Base-by-base conservation (phyloP, 1,140 invertebrate genomes). In the Pissodes strobi region DNA sequence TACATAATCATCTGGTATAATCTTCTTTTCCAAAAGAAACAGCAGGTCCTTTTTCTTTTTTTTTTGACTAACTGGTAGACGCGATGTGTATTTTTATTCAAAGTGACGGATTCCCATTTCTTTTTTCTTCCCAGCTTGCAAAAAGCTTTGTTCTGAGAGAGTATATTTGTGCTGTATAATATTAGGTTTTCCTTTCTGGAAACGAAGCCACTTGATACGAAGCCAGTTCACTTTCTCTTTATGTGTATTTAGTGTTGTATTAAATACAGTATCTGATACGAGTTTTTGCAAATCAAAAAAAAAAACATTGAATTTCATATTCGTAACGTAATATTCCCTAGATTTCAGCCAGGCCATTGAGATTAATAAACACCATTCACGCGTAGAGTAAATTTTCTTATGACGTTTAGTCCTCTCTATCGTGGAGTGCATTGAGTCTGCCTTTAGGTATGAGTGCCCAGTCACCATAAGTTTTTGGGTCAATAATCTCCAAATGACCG, bases 171-270 rank as follows among this genome's bases (percentile, higher is more conserved):
- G 13, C 13, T 45, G 41, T 45, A 45, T 45, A 45, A 45, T 45
- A 15, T 45, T 9, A 45, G 41, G 18, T 8, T 9, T 45, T 15
- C 13, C 41, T 13, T 45, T 13, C 41, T 45, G 41, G 41, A 45
- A 45, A 45, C 41, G 41, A 45, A 45, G 18, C 41, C 41, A 45
- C 41, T 45, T 45, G 41, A 45, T 45, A 9, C n/a, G 41, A 45
- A 45, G 41, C 41, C 41, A 45, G 41, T 45, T 45, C 5, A 45
- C n/a, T 18, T 18, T 8, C 8, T 45, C 18, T 45, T 45, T 45
- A 45, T 45, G 5, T 45, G 8, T 45, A 45, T 45, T 45, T 9
- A 18, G 41, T 13, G n/a, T 45, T 45, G 41, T 45, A 18, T 45
- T 45, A 45, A 45, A 45, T 45, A 45, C 41, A 15, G 41, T 45